phyloP scores from a whole-genome alignment of 1,140 invertebrate species.

The Heliconius nattereri region DNA sequence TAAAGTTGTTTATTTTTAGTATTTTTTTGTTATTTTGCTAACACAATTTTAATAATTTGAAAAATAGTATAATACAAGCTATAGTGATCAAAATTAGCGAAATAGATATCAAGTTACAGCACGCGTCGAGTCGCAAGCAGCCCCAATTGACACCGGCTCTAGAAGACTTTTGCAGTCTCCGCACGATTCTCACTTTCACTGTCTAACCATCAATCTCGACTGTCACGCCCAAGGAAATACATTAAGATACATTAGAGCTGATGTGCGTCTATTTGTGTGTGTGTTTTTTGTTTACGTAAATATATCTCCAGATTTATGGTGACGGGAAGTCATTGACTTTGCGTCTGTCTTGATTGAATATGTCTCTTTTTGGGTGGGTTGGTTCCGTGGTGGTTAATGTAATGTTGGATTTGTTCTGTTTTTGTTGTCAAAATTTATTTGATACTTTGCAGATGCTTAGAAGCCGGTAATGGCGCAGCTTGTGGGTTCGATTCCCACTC shows the following conservation, averaged over 20 bases:
- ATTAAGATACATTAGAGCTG: conserved; percentile 53
- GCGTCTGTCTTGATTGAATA: conserved; percentile 31
- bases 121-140: neutral
- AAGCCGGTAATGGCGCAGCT: too few species aligned
- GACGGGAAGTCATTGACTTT: conserved; percentile 33
- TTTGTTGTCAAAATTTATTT: too few species aligned
- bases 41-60: too few species aligned
- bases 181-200: conserved; percentile 69
- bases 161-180: conserved; percentile 53
- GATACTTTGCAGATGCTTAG: too few species aligned
- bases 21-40: too few species aligned
- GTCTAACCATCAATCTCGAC: conserved; percentile 62
- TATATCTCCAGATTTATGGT: conserved; percentile 35
- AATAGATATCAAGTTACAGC: neutral
- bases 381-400: neutral
- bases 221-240: conserved; percentile 60
- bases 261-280: neutral
- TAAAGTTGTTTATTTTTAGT: too few species aligned
- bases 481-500: too few species aligned
- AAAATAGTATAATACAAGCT: too few species aligned
- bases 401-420: neutral
- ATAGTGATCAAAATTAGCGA: too few species aligned
- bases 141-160: conserved; percentile 47
- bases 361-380: conserved; percentile 19
- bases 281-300: conserved; percentile 37